Conservation (phyloP, 2,888 invertebrate genomes). For the Sinotaia quadrata region DNA sequence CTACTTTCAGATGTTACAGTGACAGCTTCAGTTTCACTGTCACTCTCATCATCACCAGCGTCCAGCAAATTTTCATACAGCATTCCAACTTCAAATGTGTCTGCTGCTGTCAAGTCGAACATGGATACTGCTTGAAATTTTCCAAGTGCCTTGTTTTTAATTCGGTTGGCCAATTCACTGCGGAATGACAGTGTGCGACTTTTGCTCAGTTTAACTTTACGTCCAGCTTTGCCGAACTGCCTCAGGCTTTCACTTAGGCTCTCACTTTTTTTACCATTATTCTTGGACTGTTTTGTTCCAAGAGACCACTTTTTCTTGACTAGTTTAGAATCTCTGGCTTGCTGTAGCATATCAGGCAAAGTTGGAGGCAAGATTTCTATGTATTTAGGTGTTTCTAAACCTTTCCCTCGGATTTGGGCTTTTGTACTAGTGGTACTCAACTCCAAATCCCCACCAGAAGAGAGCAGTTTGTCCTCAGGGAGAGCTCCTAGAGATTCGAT, state of each 20-base stretch:
- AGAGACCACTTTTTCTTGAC: not conserved
- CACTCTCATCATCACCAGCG: conserved; percentile 20
- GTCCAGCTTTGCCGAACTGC: not conserved
- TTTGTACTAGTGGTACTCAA: not conserved
- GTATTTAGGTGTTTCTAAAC: not conserved
- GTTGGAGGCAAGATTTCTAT: not conserved
- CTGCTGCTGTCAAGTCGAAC: conserved; percentile 13
- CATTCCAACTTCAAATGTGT: conserved; percentile 36
- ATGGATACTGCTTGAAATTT: conserved; percentile 20
- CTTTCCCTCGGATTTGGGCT: not conserved
- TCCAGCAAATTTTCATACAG: conserved; percentile 40
- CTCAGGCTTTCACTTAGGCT: not conserved
- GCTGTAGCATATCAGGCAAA: not conserved
- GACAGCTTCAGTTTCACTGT: not conserved
- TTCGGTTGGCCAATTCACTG: conserved; percentile 39
- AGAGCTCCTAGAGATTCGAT: conserved; percentile 12
- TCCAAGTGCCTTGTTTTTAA: conserved; percentile 14
- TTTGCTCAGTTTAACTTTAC: no score
- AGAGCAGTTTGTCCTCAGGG: conserved; percentile 10
- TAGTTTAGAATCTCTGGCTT: no score
- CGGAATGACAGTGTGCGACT: conserved; percentile 39
- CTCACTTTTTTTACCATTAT: not conserved
- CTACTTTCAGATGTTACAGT: not conserved
- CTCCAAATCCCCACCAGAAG: conserved; percentile 18
- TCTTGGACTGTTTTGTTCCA: not conserved